Conservation (phyloP, 2,797 vertebrate species). For the Paratrypauchen microcephalus region DNA sequence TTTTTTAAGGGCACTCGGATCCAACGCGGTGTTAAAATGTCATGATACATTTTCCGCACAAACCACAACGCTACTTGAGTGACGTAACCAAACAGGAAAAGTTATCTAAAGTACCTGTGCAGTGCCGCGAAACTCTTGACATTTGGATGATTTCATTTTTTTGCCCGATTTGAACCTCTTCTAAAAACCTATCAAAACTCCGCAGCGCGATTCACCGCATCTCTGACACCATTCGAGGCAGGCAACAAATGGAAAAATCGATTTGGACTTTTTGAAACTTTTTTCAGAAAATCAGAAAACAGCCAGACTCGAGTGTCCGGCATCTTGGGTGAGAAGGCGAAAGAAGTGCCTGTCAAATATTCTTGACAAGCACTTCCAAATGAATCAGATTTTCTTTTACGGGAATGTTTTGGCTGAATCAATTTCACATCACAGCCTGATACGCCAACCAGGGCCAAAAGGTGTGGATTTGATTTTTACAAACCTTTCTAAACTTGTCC, state of each 20-base stretch:
- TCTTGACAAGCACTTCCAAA: background rate
- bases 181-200: constrained; percentile 5
- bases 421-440: constrained; percentile 5
- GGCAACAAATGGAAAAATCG: constrained; percentile 5
- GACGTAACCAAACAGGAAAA: constrained; percentile 2
- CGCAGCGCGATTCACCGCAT: background rate
- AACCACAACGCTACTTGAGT: background rate
- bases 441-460: background rate
- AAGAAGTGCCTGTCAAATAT: background rate
- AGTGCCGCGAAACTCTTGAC: background rate
- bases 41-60: constrained; percentile 2
- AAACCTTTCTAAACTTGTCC: background rate
- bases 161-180: constrained; percentile 4
- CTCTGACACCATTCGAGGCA: constrained; percentile 1
- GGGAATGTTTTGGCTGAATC: background rate
- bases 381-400: background rate
- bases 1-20: background rate
- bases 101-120: constrained; percentile 6
- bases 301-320: background rate
- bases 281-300: constrained; percentile 7
- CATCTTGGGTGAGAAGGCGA: background rate
- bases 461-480: background rate
- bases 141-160: constrained; percentile 7
- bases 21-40: background rate
- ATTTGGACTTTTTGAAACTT: constrained; percentile 1